Evolutionary conservation across 2,113 vertebrate genomes (phyloP).

Genomic region (Heterotilapia buettikoferi): DNA sequence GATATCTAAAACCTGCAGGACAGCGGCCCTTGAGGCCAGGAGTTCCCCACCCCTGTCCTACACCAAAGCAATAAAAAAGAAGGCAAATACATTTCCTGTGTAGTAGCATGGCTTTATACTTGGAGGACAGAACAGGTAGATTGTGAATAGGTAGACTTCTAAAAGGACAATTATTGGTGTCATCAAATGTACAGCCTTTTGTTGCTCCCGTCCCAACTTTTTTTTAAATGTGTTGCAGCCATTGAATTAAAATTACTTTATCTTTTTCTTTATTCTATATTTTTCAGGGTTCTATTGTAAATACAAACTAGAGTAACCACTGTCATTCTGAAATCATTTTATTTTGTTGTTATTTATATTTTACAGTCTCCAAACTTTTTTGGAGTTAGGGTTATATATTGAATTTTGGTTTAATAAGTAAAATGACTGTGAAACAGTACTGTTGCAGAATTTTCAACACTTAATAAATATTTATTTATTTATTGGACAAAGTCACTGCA

Average conservation of each 20-base stretch:
- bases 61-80: not conserved
- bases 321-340: not conserved
- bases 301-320: not conserved
- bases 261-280: not conserved
- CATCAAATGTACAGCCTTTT: not conserved
- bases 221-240: not conserved
- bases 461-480: not conserved
- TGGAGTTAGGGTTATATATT: not conserved
- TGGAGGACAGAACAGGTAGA: not conserved
- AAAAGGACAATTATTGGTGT: not conserved
- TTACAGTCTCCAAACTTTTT: not conserved
- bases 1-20: not conserved
- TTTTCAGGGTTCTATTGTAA: not conserved
- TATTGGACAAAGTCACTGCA: not conserved
- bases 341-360: not conserved
- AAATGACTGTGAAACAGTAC: not conserved
- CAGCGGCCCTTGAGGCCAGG: not conserved
- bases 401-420: not conserved
- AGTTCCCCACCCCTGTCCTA: not conserved
- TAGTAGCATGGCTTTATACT: not conserved
- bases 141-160: not conserved
- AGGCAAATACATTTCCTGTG: not conserved
- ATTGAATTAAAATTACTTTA: not conserved
- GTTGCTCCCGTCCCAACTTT: not conserved
- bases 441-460: not conserved